Evolutionary conservation across 2,888 invertebrate genomes (phyloP).

Genomic region (Ypsolopha sequella): DNA sequence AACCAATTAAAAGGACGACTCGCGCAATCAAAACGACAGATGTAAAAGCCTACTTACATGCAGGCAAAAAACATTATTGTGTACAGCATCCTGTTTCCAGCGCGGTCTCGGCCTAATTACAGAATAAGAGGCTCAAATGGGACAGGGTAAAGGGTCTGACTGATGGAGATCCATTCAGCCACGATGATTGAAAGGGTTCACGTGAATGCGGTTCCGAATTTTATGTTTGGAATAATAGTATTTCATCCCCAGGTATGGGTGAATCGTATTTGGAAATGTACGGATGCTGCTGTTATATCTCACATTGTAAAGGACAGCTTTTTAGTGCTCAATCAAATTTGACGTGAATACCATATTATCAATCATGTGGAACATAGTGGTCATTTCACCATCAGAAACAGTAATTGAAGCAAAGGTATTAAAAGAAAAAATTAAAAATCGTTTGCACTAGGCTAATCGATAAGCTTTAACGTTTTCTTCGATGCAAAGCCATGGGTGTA

Average conservation of each 20-base stretch:
- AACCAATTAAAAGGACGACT: conserved; percentile 1
- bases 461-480: conserved; percentile 15
- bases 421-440: conserved; percentile 26
- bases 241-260: conserved; percentile 33
- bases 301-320: not conserved
- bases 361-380: too few relatives aligned
- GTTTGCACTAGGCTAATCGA: conserved; percentile 35
- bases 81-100: conserved; percentile 45
- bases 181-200: conserved; percentile 51
- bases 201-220: conserved; percentile 15
- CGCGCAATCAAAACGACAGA: conserved; percentile 10
- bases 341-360: not conserved
- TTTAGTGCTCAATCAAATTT: not conserved
- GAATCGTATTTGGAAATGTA: conserved; percentile 22
- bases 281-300: not conserved
- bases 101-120: conserved; percentile 50
- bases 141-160: conserved; percentile 39
- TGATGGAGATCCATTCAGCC: conserved; percentile 54
- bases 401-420: too few relatives aligned
- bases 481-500: conserved; percentile 16
- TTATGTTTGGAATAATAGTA: conserved; percentile 23
- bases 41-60: conserved; percentile 13
- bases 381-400: too few relatives aligned
- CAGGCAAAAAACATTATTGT: conserved; percentile 28
- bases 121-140: conserved; percentile 30